Evolutionary conservation across 2,797 vertebrate genomes (phyloP).

Genomic region (Sebastes miniatus): DNA sequence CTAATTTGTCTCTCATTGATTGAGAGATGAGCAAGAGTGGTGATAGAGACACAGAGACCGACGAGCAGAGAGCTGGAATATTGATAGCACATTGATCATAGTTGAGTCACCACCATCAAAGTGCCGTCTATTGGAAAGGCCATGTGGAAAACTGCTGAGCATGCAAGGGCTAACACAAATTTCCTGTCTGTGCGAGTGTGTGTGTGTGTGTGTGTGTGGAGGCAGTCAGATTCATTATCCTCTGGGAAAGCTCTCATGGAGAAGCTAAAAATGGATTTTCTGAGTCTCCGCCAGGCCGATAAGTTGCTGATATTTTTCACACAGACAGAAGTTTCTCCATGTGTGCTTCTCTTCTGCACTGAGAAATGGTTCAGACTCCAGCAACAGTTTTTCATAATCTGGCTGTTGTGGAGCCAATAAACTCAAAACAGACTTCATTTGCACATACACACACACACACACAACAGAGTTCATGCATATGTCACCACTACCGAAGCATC

Average conservation of each 20-base stretch:
- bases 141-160: constrained; percentile 71
- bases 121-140: constrained; percentile 61
- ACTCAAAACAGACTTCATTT: constrained; percentile 24
- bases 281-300: constrained; percentile 58
- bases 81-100: constrained; percentile 75
- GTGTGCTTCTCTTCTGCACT: constrained; percentile 31
- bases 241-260: constrained; percentile 59
- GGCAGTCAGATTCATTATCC: constrained; percentile 69
- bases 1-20: constrained; percentile 48
- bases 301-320: constrained; percentile 66
- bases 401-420: constrained; percentile 30
- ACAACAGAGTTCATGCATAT: constrained; percentile 19
- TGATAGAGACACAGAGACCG: constrained; percentile 31
- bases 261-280: constrained; percentile 73
- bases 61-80: constrained; percentile 49
- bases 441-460: neutral
- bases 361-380: constrained; percentile 46
- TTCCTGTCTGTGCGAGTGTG: constrained; percentile 44
- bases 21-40: constrained; percentile 24
- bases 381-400: constrained; percentile 50
- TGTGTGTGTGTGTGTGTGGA: constrained; percentile 11
- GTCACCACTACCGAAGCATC: neutral
- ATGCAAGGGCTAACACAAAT: constrained; percentile 53
- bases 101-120: constrained; percentile 69
- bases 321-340: constrained; percentile 53